These are phyloP conservation scores for Cybosia mesomella DNA, from an alignment of 2,888 invertebrate genomes.

Conservation along the genomic window DNA sequence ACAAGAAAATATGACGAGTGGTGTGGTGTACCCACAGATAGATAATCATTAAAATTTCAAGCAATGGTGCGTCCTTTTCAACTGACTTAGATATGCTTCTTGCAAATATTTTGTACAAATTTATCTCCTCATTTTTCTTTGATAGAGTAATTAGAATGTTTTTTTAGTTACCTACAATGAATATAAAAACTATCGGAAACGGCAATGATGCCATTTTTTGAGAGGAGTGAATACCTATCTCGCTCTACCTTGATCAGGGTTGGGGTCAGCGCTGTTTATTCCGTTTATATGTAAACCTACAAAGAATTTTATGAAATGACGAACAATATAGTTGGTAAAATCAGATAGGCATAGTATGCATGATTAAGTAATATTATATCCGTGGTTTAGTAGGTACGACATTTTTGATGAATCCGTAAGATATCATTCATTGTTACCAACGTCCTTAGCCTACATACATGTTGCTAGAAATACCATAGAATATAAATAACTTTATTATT, in stretches of 20 bases:
- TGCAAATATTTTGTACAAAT: not conserved
- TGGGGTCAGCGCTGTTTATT: not conserved
- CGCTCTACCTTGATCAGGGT: too few species aligned
- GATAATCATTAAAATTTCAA: not conserved
- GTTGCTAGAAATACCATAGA: constrained; percentile 19
- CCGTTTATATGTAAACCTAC: not conserved
- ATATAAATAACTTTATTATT: constrained; percentile 19
- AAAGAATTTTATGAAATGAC: not conserved
- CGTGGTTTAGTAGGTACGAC: constrained; percentile 37
- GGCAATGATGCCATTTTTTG: too few species aligned
- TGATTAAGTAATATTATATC: constrained; percentile 45
- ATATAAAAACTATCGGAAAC: too few species aligned
- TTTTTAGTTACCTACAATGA: too few species aligned
- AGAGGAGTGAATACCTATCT: too few species aligned
- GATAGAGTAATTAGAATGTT: too few species aligned
- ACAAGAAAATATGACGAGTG: constrained; percentile 36
- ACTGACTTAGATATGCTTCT: not conserved
- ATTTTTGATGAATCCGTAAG: constrained; percentile 42
- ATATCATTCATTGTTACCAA: constrained; percentile 40
- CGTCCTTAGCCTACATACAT: constrained; percentile 44
- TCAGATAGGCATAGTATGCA: constrained; percentile 29
- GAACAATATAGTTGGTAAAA: not conserved
- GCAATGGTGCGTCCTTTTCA: not conserved
- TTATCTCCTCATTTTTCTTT: not conserved
- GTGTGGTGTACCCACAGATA: not conserved